Evolutionary conservation across 2,888 invertebrate species (phyloP).

Genomic region (Lepidocyrtoides sp.): DNA sequence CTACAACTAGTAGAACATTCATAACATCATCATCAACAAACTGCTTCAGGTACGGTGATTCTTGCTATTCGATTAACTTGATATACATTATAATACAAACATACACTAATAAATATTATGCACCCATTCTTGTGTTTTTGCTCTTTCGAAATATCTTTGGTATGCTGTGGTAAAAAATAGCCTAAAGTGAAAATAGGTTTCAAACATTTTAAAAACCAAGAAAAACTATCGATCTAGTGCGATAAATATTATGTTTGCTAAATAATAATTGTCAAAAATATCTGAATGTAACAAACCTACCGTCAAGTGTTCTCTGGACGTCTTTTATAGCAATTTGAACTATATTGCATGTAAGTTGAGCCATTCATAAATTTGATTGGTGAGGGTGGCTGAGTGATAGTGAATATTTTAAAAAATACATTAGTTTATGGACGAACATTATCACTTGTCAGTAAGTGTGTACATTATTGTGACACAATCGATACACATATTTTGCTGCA

Average conservation of each 20-base stretch:
- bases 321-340: background rate
- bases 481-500: too few relatives aligned
- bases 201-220: background rate
- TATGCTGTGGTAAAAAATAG: background rate
- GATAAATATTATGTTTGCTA: too few relatives aligned
- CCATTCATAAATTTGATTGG: too few relatives aligned
- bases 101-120: background rate
- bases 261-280: too few relatives aligned
- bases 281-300: too few relatives aligned
- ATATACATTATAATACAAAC: slow-evolving; percentile 6
- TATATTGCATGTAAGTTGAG: background rate
- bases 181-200: slow-evolving; percentile 32
- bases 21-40: slow-evolving; percentile 14
- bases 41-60: slow-evolving; percentile 66
- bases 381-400: too few relatives aligned
- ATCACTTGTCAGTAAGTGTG: too few relatives aligned
- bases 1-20: background rate
- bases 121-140: slow-evolving; percentile 12
- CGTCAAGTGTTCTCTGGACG: too few relatives aligned
- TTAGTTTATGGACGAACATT: too few relatives aligned
- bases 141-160: slow-evolving; percentile 37
- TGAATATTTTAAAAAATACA: too few relatives aligned
- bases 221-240: background rate
- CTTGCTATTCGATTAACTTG: slow-evolving; percentile 19
- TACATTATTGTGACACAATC: too few relatives aligned